Evolutionary conservation across 2,797 vertebrate genomes (phyloP).

Genomic region (Sebastiscus tertius): DNA sequence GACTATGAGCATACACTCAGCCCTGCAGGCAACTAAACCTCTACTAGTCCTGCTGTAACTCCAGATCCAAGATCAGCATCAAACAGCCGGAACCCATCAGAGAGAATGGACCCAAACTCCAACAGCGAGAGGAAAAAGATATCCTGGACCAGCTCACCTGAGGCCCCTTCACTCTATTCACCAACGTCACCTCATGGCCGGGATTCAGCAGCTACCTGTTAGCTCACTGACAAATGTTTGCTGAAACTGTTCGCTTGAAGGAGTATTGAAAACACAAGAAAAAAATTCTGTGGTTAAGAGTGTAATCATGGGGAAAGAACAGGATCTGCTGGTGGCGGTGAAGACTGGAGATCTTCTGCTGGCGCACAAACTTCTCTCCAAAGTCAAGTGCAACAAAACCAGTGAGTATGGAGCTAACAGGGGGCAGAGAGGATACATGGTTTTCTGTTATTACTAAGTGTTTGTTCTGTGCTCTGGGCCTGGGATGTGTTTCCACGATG

Average conservation of each 20-base stretch:
- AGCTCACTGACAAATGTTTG: constrained; percentile 19
- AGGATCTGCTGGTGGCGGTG: constrained; percentile 83
- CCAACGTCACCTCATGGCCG: neutral
- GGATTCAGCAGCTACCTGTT: constrained; percentile 29
- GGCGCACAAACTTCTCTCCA: constrained; percentile 82
- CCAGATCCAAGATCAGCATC: neutral
- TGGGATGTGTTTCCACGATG: constrained; percentile 21
- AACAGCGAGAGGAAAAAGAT: neutral
- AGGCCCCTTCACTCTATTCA: neutral
- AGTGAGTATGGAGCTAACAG: constrained; percentile 75
- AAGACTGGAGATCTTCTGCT: constrained; percentile 83
- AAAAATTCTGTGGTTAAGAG: neutral
- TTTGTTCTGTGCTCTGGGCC: neutral
- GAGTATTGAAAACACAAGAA: constrained; percentile 7
- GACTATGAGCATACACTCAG: neutral
- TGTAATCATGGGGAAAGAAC: constrained; percentile 83
- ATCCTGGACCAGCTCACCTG: neutral
- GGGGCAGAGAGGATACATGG: neutral
- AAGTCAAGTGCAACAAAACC: constrained; percentile 83
- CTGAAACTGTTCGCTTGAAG: constrained; percentile 2
- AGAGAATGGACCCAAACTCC: constrained; percentile 45
- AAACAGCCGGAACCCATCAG: neutral
- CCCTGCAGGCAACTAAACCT: constrained; percentile 9
- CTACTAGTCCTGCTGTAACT: neutral
- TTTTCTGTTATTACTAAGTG: neutral